Conservation (phyloP, 2,888 invertebrate genomes). For the Lingula anatina region DNA sequence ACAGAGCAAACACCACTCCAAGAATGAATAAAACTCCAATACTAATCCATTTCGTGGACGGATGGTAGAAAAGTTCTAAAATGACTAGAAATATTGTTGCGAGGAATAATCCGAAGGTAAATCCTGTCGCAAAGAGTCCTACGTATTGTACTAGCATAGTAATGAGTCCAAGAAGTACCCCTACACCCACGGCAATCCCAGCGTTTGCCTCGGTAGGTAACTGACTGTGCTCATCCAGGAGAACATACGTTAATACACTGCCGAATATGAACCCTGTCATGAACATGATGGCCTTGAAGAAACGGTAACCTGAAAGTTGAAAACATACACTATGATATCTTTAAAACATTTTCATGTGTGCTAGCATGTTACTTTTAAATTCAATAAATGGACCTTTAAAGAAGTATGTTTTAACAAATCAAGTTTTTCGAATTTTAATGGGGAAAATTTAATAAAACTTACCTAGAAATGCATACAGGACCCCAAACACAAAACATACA, state of each 20-base stretch:
- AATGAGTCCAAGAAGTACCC: conserved; percentile 71
- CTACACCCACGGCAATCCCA: conserved; percentile 70
- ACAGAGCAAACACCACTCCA: conserved; percentile 66
- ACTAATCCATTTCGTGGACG: conserved; percentile 66
- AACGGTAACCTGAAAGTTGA: conserved; percentile 70
- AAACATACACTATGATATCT: no score
- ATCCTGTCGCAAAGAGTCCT: conserved; percentile 75
- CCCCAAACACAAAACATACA: conserved; percentile 73
- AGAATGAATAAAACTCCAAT: conserved; percentile 63
- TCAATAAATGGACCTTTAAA: no score
- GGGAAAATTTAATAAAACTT: no score
- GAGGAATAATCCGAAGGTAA: conserved; percentile 65
- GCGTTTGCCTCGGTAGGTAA: conserved; percentile 65
- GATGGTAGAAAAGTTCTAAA: conserved; percentile 58
- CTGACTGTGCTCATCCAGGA: conserved; percentile 73
- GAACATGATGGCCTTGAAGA: conserved; percentile 83
- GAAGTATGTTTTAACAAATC: no score
- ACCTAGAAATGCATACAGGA: conserved; percentile 80
- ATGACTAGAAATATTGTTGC: conserved; percentile 42
- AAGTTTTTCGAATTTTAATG: no score
- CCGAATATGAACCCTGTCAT: conserved; percentile 82
- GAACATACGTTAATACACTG: conserved; percentile 72
- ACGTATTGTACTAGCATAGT: conserved; percentile 79
- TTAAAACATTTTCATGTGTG: no score
- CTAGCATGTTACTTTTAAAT: no score